Percentiles rank a stretch among this genome's conserved stretches.
Conservation (phyloP, 2,797 vertebrate genomes). For the Spondyliosoma cantharus region DNA sequence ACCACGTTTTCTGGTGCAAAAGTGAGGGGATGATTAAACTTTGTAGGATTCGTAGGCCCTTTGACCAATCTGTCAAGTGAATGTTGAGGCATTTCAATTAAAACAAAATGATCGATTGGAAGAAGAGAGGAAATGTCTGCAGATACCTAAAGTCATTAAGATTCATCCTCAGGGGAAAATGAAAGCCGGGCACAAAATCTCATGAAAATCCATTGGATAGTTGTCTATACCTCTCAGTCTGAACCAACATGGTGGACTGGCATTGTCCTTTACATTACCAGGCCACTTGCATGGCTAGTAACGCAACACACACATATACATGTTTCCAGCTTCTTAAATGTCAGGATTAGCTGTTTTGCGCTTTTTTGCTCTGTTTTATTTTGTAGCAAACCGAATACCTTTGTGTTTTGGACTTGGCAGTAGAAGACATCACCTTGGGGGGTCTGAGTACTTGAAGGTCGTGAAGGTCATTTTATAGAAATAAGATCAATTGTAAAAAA, state of each 20-base stretch:
- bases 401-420: neutral
- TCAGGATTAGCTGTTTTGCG: neutral
- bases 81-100: too few species aligned
- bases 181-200: neutral
- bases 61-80: too few species aligned
- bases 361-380: neutral
- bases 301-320: too few species aligned
- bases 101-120: too few species aligned
- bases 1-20: neutral
- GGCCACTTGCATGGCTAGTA: too few species aligned
- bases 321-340: neutral
- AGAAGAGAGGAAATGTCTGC: too few species aligned
- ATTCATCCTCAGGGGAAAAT: slow-evolving; percentile 1
- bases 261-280: neutral
- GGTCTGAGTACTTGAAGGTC: neutral
- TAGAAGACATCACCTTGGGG: neutral
- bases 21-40: too few species aligned
- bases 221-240: too few species aligned
- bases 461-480: neutral
- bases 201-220: too few species aligned
- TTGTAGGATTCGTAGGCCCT: too few species aligned
- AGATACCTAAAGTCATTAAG: neutral
- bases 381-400: neutral
- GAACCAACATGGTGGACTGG: neutral
- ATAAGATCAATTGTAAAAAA: neutral